Evolutionary conservation across 2,797 vertebrate genomes (phyloP), one percentile per base, ranked within the genome.

Genomic region (Manis javanica): DNA sequence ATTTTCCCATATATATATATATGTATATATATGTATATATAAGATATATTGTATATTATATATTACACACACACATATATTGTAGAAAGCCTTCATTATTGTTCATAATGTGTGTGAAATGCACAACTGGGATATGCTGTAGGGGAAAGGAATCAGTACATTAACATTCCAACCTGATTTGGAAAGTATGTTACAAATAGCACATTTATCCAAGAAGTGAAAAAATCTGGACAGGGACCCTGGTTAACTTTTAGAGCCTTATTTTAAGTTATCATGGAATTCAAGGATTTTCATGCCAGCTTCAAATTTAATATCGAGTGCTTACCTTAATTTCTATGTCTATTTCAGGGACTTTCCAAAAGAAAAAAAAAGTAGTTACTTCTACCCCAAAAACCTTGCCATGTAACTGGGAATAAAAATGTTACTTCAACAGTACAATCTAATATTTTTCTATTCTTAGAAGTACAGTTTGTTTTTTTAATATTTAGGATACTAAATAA

Each of bases 81-180:
- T 91, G 49, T 74, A 95, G 92, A 96, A 97, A 96, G 55, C 53
- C 90, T 97, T 98, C 86, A 95, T 97, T 97, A 98, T 96, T 97
- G 79, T 97, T 96, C 1, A 9, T 90, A 94, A 95, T 29, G 2
- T 51, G 37, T 90, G 81, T 81, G 93, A 91, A 94, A n/a, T 82
- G 61, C 95, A 97, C 94, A 88, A 46, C 75, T 81, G 39, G 1
- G 93, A 39, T 59, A 72, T 24, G 29, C 8, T 95, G 29, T 61
- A 97, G 92, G 74, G 74, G 92, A 96, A 94, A 95, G 7, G n/a
- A 57, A 86, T 37, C n/a, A 2, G 26, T 57, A n/a, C 19, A 34
- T 74, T 91, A 71, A 57, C 29, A 68, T 3, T 64, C 39, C 29
- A 66, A 63, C 0, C 11, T 75, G 87, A 88, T 5, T 86, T 88